A percentile compares a stretch with the other conserved stretches of the same genome.
Conservation (phyloP, 2,888 invertebrate species). For the Oxytorus armatus region DNA sequence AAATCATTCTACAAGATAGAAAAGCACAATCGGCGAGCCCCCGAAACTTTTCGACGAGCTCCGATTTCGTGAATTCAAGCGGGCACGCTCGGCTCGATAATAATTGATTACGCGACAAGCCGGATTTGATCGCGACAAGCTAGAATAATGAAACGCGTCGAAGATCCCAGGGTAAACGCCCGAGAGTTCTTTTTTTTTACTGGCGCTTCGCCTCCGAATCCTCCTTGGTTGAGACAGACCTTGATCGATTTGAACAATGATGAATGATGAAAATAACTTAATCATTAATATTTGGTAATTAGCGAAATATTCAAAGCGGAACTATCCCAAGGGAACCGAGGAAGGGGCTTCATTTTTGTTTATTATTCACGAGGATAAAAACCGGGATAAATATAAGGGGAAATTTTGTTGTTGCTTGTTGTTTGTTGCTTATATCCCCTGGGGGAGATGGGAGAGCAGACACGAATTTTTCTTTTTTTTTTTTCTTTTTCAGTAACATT, state of each 20-base stretch:
- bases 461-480: conserved; percentile 39
- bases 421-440: conserved; percentile 31
- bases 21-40: not conserved
- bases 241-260: conserved; percentile 77
- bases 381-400: conserved; percentile 11
- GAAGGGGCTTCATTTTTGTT: conserved; percentile 36
- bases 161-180: too few relatives aligned
- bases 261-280: conserved; percentile 73
- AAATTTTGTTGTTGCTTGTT: not conserved
- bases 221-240: conserved; percentile 78
- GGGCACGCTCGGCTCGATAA: not conserved
- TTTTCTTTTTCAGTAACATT: conserved; percentile 11
- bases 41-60: not conserved
- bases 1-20: not conserved
- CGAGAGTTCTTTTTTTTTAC: conserved; percentile 67
- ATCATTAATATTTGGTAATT: conserved; percentile 76
- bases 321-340: conserved; percentile 57
- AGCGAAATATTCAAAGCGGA: conserved; percentile 77
- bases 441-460: conserved; percentile 38
- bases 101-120: conserved; percentile 32
- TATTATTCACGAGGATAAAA: conserved; percentile 17
- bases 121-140: conserved; percentile 40
- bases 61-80: conserved; percentile 6
- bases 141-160: too few relatives aligned
- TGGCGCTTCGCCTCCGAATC: conserved; percentile 74